Conservation (phyloP, 2,113 vertebrate genomes). For the Nipponia nippon region DNA sequence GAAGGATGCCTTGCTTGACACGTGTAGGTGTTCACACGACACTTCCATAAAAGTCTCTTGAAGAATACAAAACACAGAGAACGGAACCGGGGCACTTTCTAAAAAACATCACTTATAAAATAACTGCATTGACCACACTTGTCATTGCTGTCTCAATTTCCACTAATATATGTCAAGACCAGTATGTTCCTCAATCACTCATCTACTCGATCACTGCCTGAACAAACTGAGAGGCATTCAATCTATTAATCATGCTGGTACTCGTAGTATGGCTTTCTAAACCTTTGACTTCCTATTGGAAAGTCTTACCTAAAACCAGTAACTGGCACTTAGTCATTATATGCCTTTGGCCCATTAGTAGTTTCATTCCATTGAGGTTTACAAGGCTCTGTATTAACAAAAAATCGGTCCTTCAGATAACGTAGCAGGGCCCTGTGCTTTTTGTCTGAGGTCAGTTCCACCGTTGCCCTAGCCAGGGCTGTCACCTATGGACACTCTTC, state of each 20-base stretch:
- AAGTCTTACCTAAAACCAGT: not conserved
- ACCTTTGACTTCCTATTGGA: not conserved
- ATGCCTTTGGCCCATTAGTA: not conserved
- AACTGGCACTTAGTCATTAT: not conserved
- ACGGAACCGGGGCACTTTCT: not conserved
- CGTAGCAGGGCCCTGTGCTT: not conserved
- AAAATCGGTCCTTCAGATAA: not conserved
- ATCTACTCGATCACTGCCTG: not conserved
- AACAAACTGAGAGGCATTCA: not conserved
- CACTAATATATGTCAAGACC: not conserved
- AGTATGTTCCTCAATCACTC: not conserved
- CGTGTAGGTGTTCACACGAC: rapidly evolving
- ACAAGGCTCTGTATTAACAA: not conserved
- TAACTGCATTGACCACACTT: not conserved
- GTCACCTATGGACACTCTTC: not conserved
- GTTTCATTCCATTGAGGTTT: not conserved
- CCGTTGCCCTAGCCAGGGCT: not conserved
- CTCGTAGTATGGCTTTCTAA: not conserved
- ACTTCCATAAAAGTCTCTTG: not conserved
- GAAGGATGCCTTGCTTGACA: not conserved
- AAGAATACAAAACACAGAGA: not conserved
- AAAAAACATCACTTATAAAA: not conserved
- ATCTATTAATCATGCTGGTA: not conserved
- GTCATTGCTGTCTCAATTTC: not conserved
- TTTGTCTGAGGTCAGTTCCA: not conserved